Evolutionary conservation across 2,888 invertebrate species (phyloP).

Genomic region (Drosophila paramelanica): DNA sequence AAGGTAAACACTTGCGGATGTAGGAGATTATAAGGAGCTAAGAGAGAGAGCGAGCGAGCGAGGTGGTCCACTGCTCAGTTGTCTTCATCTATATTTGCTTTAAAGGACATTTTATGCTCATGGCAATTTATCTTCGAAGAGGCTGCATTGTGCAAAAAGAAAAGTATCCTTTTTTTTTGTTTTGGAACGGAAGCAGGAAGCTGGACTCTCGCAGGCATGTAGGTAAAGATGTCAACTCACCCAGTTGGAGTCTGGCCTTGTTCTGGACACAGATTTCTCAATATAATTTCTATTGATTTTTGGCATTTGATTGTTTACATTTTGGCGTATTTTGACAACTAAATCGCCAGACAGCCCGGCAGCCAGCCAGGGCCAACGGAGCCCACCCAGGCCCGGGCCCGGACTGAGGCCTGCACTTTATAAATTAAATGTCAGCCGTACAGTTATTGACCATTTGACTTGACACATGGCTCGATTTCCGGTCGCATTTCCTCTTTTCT

Average conservation of each 20-base stretch:
- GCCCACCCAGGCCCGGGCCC: conserved; percentile 46
- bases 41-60: conserved; percentile 32
- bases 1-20: conserved; percentile 80
- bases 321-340: conserved; percentile 78
- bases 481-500: conserved; percentile 40
- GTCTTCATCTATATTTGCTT: conserved; percentile 64
- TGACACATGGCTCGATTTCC: conserved; percentile 63
- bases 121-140: conserved; percentile 70
- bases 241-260: conserved; percentile 54
- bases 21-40: conserved; percentile 65
- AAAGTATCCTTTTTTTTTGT: conserved; percentile 33
- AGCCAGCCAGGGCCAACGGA: conserved; percentile 29
- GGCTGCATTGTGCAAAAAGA: conserved; percentile 56
- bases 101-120: conserved; percentile 74
- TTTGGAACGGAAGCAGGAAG: conserved; percentile 70
- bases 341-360: conserved; percentile 64
- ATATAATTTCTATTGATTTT: conserved; percentile 57
- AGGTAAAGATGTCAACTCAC: conserved; percentile 76
- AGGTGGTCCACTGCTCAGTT: conserved; percentile 60
- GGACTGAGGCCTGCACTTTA: conserved; percentile 46
- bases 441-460: conserved; percentile 57
- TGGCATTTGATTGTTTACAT: conserved; percentile 63
- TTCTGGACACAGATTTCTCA: conserved; percentile 46
- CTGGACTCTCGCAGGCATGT: conserved; percentile 52
- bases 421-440: conserved; percentile 74